Evolutionary conservation across 1,140 invertebrate genomes (phyloP), one percentile per base, ranked within the genome.

Genomic region (Leucophenga varia): DNA sequence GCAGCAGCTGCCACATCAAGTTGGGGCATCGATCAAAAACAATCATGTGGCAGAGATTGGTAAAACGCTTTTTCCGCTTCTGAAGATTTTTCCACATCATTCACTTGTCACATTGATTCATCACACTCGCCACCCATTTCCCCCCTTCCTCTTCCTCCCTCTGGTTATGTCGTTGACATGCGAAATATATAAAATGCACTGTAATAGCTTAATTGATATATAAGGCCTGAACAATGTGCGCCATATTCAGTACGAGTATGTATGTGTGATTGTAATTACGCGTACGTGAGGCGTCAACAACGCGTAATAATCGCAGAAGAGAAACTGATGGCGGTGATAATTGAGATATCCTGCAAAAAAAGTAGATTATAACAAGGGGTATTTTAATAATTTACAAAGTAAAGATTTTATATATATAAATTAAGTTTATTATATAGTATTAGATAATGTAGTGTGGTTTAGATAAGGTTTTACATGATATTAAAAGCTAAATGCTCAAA

Each of bases 201-300:
- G 61, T 65, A 65, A 65, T 65, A 49, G 55, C 58, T 63, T 65
- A 65, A 65, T 65, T 65, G 61, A 59, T 67, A 65, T 56, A 61
- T 65, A 67, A 51, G 55, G 41, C 48, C 49, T 25, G 39, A 22
- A 28, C 57, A 40, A 16, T 19, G 49, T 43, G 31, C 19, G 12
- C 32, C 16, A 28, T 40, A 35, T 51, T n/a, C 54, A 54, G 35
- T 47, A 46, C 31, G 20, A 25, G n/a, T n/a, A 44, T 35, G n/a
- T n/a, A n/a, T n/a, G n/a, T n/a, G n/a, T n/a, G n/a, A n/a, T n/a
- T n/a, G n/a, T n/a, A n/a, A n/a, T n/a, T n/a, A n/a, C n/a, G n/a
- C n/a, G n/a, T n/a, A n/a, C n/a, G n/a, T n/a, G n/a, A n/a, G n/a
- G n/a, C n/a, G n/a, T n/a, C n/a, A n/a, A n/a, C n/a, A n/a, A n/a